A percentile compares a stretch with the other conserved stretches of the same genome.
phyloP scores from a whole-genome alignment of 2,888 invertebrate species.

The Charanyca ferruginea region DNA sequence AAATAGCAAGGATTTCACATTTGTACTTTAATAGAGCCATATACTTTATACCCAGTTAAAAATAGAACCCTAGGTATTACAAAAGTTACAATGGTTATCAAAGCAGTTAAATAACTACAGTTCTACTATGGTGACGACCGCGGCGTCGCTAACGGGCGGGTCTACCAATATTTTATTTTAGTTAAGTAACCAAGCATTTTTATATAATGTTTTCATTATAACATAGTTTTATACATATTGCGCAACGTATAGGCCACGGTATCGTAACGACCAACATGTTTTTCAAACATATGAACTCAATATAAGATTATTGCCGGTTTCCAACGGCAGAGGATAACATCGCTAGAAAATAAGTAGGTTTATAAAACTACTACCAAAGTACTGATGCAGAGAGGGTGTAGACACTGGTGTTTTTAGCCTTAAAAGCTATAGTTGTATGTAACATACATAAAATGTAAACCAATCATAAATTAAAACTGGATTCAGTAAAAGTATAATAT shows the following conservation, averaged over 20 bases:
- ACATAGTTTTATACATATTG: neutral
- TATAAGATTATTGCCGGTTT: constrained; percentile 54
- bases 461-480: neutral
- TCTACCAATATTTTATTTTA: neutral
- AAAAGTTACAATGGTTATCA: neutral
- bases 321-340: constrained; percentile 43
- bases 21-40: constrained; percentile 16
- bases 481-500: neutral
- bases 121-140: neutral
- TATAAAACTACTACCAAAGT: constrained; percentile 30
- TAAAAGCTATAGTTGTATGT: neutral
- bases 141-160: neutral
- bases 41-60: constrained; percentile 11
- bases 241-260: constrained; percentile 5
- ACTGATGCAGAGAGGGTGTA: neutral
- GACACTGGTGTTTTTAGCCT: neutral
- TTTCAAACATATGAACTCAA: constrained; percentile 57
- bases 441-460: constrained; percentile 2
- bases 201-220: neutral
- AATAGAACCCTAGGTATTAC: constrained; percentile 6
- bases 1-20: constrained; percentile 19
- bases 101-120: neutral
- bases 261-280: constrained; percentile 33
- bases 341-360: constrained; percentile 48
- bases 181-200: neutral